Evolutionary conservation across 2,113 vertebrate species (phyloP), one percentile per base, ranked within the genome.

Genomic region (Empidonax traillii): DNA sequence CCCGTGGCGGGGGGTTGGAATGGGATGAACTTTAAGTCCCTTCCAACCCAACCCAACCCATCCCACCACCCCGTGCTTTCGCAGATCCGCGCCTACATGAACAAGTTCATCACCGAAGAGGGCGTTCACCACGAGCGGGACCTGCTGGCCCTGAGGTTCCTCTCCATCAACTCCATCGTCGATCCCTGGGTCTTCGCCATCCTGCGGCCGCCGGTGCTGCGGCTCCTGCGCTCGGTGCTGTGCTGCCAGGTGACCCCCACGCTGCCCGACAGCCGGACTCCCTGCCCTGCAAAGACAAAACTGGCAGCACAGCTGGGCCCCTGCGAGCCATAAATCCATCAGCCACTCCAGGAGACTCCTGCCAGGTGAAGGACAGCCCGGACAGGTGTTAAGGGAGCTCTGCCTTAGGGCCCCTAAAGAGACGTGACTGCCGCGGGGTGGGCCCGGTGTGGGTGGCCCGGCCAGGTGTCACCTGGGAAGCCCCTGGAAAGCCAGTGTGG

Each of bases 101-200:
- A 99, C 97, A 97, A 97, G 24, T 55, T 85, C 8, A 6, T 22
- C 8, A 0, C 1, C 2, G 4, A 1, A 0, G 8, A 11, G 0
- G 77, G 77, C 41, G 85, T 47, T 23, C 22, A 88, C 21, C 85
- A 98, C 49, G 14, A 21, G 1, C 24, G 66, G 89, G 99, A 99
- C 94, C 98, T 99, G 66, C 97, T 85, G 1, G 99, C 98, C 3
- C 97, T 99, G 73, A 98, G 98, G 37, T 99, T 99, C 89, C 98
- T 99, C 66, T 99, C 99, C 11, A 21, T 99, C 23, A 99, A 99
- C 78, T 97, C 99, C 95, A 99, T 99, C 95, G 90, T 99, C 8
- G 98, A 99, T 44, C 99, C 99, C 6, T 99, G 98, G 99, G 98
- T 99, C 15, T 99, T 99, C 18, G 98, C 98, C 97, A 98, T 99